Conservation (phyloP, 2,113 vertebrate genomes). For the Ictalurus punctatus region DNA sequence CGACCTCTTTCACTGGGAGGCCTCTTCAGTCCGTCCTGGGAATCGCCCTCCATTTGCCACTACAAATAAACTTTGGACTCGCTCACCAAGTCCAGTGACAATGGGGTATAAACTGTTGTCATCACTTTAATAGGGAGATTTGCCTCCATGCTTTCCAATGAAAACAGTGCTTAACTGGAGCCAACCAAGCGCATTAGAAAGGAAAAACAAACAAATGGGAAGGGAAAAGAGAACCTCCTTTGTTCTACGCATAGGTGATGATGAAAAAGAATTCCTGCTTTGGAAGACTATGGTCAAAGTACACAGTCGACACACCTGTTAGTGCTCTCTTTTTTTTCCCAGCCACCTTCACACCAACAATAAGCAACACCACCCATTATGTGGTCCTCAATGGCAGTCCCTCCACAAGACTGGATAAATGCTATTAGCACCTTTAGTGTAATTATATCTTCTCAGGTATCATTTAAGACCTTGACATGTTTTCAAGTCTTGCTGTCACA, state of each 20-base stretch:
- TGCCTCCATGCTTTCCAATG: slow-evolving; percentile 63
- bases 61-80: slow-evolving; percentile 60
- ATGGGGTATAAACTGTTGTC: slow-evolving; percentile 69
- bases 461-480: slow-evolving; percentile 60
- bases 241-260: slow-evolving; percentile 49
- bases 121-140: slow-evolving; percentile 61
- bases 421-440: slow-evolving; percentile 63
- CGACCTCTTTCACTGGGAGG: slow-evolving; percentile 80
- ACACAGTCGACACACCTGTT: slow-evolving; percentile 58
- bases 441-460: slow-evolving; percentile 66
- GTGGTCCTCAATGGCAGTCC: slow-evolving; percentile 53
- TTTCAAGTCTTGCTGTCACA: slow-evolving; percentile 56
- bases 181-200: slow-evolving; percentile 63
- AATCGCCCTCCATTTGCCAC: slow-evolving; percentile 80
- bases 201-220: slow-evolving; percentile 61
- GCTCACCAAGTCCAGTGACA: slow-evolving; percentile 65
- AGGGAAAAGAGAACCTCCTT: slow-evolving; percentile 56
- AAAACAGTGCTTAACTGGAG: slow-evolving; percentile 66
- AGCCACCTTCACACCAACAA: slow-evolving; percentile 56
- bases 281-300: slow-evolving; percentile 44
- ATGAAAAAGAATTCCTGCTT: slow-evolving; percentile 50
- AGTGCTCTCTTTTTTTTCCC: slow-evolving; percentile 54
- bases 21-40: slow-evolving; percentile 85
- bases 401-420: slow-evolving; percentile 60
- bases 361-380: slow-evolving; percentile 61